phyloP scores from a whole-genome alignment of 2,797 vertebrate genomes.

The Octomys mimax region DNA sequence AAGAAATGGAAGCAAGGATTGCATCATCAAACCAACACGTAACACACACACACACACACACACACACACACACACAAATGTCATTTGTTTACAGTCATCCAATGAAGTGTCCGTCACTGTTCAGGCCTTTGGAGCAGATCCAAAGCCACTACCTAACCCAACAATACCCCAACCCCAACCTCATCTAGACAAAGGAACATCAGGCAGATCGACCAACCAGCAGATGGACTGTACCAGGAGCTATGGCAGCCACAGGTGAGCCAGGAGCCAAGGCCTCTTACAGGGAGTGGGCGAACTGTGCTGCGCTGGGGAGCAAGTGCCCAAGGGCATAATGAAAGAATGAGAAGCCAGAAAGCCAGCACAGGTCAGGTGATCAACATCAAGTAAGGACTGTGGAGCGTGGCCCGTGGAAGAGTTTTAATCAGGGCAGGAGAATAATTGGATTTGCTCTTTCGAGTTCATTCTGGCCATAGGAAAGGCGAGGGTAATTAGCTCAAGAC shows the following conservation, averaged over 20 bases:
- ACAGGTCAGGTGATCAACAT: not conserved
- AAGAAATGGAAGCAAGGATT: not conserved
- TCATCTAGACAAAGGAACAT: not conserved
- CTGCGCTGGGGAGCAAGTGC: accelerated
- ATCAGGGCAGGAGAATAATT: not conserved
- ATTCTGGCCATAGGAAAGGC: not conserved
- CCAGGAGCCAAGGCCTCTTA: not conserved
- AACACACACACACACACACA: not conserved
- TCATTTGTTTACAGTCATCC: not conserved
- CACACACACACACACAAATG: no score
- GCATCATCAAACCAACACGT: not conserved
- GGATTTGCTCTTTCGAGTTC: not conserved
- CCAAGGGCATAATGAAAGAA: no score
- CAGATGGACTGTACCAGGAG: not conserved
- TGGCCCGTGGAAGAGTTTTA: not conserved
- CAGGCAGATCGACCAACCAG: not conserved
- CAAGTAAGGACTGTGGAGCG: not conserved
- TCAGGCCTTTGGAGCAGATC: not conserved
- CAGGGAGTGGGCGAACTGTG: not conserved
- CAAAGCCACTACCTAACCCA: not conserved
- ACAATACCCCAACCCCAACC: not conserved
- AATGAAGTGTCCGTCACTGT: not conserved
- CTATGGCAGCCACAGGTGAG: not conserved
- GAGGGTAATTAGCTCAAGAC: not conserved
- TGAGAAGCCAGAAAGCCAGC: not conserved